Base-by-base conservation (phyloP, 2,113 vertebrate genomes). In the Procavia capensis region DNA sequence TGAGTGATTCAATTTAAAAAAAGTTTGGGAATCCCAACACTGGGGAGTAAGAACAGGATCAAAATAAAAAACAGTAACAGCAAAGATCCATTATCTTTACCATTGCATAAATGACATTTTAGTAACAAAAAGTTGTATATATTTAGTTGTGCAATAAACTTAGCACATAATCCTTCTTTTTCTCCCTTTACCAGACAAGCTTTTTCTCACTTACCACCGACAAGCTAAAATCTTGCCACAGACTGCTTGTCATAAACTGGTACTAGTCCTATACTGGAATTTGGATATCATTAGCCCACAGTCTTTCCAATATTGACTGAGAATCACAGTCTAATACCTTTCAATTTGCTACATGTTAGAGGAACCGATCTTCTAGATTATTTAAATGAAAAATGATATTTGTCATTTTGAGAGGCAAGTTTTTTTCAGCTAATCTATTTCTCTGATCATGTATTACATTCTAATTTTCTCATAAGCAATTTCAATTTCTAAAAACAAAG, bases 401-500 rank as follows among this genome's bases (percentile, higher is more conserved):
- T 72, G 80, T 72, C 39, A 68, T 93, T 78, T 20, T 29, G 84
- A 94, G 92, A 89, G 61, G 57, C 2, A 81, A 63, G n/a, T n/a
- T 59, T 80, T 92, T 93, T 95, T 80, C 47, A 90, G 83, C 39
- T 92, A 94, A 16, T 83, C 47, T 86, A 0, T 50, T 82, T 91
- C 79, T 74, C n/a, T 54, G 19, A 95, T 75, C 47, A 84, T 34
- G 25, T 57, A 91, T 81, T 88, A 89, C 66, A 64, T 85, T 25
- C 79, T 89, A 57, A 91, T 96, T 93, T 94, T 68, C 68, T 83
- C 47, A 91, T 39, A 22, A 76, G 80, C 47, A 82, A n/a, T 86
- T 96, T 95, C 82, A 82, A 54, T 36, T 76, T 78, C 36, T 75
- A 92, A 95, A 95, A 81, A 86, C 34, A 88, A 91, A 95, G 93